A percentile compares a stretch with the other conserved stretches of the same genome.
phyloP scores from a whole-genome alignment of 1,140 invertebrate genomes.

The Apocrypta bakeri region DNA sequence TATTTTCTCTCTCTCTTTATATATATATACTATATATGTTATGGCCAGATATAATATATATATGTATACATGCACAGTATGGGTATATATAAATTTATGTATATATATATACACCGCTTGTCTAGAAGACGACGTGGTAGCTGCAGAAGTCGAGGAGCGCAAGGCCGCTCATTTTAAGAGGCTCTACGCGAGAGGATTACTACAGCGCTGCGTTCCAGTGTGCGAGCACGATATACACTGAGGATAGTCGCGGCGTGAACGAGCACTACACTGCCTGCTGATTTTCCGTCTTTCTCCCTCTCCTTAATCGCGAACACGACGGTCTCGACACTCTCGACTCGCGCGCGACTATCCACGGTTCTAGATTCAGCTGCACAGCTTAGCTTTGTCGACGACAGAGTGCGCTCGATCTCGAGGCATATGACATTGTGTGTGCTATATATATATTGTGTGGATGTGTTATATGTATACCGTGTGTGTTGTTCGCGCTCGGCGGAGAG shows the following conservation, averaged over 20 bases:
- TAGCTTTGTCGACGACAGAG: neutral
- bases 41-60: neutral
- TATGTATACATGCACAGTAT: neutral
- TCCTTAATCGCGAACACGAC: neutral
- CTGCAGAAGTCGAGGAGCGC: neutral
- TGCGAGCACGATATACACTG: neutral
- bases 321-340: too few relatives aligned
- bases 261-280: too few relatives aligned
- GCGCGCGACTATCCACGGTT: neutral
- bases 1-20: too few relatives aligned
- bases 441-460: too few relatives aligned
- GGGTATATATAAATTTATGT: too few relatives aligned
- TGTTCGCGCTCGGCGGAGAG: too few relatives aligned
- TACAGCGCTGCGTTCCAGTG: neutral
- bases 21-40: too few relatives aligned
- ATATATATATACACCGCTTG: neutral
- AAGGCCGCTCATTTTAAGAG: slow-evolving; percentile 24
- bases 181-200: neutral
- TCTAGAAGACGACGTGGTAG: neutral
- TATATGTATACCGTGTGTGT: too few relatives aligned
- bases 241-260: neutral
- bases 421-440: too few relatives aligned
- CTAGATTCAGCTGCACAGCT: neutral
- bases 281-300: neutral
- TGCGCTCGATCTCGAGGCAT: neutral